Base-by-base conservation (phyloP, 2,797 vertebrate genomes). In the Crocodylus rhombifer region DNA sequence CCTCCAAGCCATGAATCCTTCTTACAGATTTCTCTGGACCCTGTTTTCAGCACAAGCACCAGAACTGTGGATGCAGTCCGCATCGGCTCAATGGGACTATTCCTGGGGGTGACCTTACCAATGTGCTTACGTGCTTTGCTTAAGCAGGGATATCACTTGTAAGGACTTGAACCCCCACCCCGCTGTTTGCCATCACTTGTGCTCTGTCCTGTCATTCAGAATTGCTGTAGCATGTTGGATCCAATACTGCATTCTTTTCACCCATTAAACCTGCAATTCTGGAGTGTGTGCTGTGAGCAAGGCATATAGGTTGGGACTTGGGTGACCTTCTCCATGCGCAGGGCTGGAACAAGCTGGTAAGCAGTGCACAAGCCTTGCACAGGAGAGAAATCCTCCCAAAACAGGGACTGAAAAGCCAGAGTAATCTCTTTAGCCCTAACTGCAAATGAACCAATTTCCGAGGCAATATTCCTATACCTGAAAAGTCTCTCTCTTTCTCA, bases 361-460 rank as follows among this genome's bases (percentile, higher is more conserved):
- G 30, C 36, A 21, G 55, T 56, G 55, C 55, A 86, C 58, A 36
- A 33, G 69, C 82, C 84, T 85, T 7, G 2, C 13, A 76, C 74
- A 84, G 76, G 58, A 87, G 25, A 80, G 60, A 65, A 84, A 77
- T 90, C 55, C 36, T 64, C 23, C 17, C 7, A 64, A 88, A 92
- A 91, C 57, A 79, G 67, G 51, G 62, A 89, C 6, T 82, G 82
- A 93, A 94, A 88, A 89, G 56, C 77, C 81, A 91, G 84, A 92
- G 90, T 90, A 87, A 95, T 82, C 86, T 90, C 86, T 94, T 92
- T 74, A 93, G 79, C 60, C 74, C 65, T 74, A 90, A 84, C 90
- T 79, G 74, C 80, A 94, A 93, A 95, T 89, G 85, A 96, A 81
- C 65, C 83, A 67, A 92, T 95, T 96, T 93, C 74, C 71, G 84